These are phyloP conservation scores for Dasypolia templi DNA, from an alignment of 2,888 invertebrate genomes.

Conservation along the genomic window DNA sequence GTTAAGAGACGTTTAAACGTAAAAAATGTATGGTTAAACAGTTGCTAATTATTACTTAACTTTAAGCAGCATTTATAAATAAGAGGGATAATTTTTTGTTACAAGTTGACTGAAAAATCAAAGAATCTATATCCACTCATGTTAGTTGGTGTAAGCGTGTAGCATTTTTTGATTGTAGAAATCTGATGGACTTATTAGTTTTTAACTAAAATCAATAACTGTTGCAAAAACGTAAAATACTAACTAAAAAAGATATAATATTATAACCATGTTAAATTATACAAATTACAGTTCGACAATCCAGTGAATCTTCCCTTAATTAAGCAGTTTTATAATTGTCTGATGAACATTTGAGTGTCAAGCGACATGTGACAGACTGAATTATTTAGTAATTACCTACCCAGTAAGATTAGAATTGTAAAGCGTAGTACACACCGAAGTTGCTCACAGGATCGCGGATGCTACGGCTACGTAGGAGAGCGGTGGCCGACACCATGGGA, in stretches of 20 bases:
- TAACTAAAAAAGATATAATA: neutral
- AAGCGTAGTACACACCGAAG: slow-evolving; percentile 3
- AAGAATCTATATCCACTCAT: neutral
- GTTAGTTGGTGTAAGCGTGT: neutral
- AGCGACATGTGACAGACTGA: slow-evolving; percentile 36
- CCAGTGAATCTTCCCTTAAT: neutral
- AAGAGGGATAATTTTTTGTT: no score
- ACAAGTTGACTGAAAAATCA: slow-evolving; percentile 8
- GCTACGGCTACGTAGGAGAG: neutral
- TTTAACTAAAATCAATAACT: slow-evolving; percentile 14
- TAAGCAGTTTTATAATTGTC: slow-evolving; percentile 18
- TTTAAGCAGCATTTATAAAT: no score
- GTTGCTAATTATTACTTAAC: no score
- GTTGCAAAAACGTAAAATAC: slow-evolving; percentile 12
- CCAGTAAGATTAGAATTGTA: slow-evolving; percentile 18
- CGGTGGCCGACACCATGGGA: no score
- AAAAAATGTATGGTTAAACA: no score
- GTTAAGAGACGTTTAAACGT: no score
- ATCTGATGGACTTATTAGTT: neutral
- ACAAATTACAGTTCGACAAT: neutral
- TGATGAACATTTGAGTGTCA: slow-evolving; percentile 31
- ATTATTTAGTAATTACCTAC: slow-evolving; percentile 44
- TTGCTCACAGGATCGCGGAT: neutral
- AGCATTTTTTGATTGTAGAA: neutral
- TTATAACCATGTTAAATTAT: slow-evolving; percentile 13